Evolutionary conservation across 2,797 vertebrate species (phyloP).

Genomic region (Leontocebus nigricollis): DNA sequence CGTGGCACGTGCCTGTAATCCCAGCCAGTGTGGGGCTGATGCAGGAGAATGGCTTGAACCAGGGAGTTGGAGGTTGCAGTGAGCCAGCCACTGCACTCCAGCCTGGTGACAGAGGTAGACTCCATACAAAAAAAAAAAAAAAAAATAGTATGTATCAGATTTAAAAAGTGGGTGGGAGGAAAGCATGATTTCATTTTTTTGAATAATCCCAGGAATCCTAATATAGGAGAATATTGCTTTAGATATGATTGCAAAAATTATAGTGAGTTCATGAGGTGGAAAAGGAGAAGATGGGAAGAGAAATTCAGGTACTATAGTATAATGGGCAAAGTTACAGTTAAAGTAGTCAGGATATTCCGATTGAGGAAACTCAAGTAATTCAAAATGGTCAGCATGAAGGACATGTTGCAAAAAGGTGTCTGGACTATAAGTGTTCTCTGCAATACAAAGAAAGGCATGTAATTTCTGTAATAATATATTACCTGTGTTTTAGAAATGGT

Average conservation of each 20-base stretch:
- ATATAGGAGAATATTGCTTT: neutral
- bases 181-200: neutral
- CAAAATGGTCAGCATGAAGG: neutral
- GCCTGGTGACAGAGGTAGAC: neutral
- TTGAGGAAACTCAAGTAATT: neutral
- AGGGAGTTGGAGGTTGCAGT: neutral
- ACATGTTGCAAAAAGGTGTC: neutral
- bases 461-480: neutral
- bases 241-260: neutral
- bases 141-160: too few species aligned
- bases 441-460: neutral
- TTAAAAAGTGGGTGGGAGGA: neutral
- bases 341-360: neutral
- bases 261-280: neutral
- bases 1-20: rapidly evolving
- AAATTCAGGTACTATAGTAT: neutral
- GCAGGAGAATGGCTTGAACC: neutral
- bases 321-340: neutral
- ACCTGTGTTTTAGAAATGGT: neutral
- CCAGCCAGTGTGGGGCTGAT: neutral
- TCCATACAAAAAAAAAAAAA: neutral
- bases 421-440: neutral
- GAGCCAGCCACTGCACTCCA: neutral
- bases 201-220: neutral
- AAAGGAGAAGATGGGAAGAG: neutral